Conservation (phyloP, 2,888 invertebrate genomes). For the Tenthredo distinguenda region DNA sequence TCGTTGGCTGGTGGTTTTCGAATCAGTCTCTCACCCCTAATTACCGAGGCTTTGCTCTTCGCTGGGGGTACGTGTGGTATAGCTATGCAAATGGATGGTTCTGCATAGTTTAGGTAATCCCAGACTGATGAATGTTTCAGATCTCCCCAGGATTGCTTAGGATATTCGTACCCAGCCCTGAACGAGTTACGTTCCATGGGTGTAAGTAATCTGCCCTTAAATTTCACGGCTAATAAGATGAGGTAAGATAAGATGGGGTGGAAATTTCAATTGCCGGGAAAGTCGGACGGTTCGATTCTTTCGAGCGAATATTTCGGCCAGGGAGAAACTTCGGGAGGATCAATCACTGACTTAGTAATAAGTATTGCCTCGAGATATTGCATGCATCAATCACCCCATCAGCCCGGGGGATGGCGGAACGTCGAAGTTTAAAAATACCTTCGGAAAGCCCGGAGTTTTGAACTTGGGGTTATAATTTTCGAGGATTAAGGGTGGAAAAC, state of each 20-base stretch:
- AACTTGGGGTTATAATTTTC: not conserved
- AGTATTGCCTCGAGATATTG: not conserved
- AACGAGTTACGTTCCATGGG: not conserved
- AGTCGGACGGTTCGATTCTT: not conserved
- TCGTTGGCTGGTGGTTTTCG: not conserved
- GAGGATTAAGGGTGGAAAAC: too few relatives aligned
- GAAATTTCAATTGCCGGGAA: not conserved
- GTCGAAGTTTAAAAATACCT: not conserved
- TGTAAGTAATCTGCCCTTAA: not conserved
- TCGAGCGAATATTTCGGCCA: not conserved
- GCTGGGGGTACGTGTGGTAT: not conserved
- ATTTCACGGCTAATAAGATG: slow-evolving; percentile 12
- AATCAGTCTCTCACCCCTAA: not conserved
- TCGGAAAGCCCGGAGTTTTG: not conserved
- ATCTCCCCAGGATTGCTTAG: not conserved
- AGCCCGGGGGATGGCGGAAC: not conserved
- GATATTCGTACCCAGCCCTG: not conserved
- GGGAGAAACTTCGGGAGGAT: not conserved
- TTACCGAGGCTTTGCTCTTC: not conserved
- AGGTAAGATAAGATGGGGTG: not conserved
- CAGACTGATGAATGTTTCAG: not conserved
- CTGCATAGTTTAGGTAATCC: not conserved
- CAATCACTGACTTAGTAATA: not conserved
- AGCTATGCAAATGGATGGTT: not conserved
- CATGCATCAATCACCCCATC: slow-evolving; percentile 4